Percentiles rank a stretch among this genome's conserved stretches.
phyloP scores from a whole-genome alignment of 2,797 vertebrate genomes.

The Mionectes olivaceus region DNA sequence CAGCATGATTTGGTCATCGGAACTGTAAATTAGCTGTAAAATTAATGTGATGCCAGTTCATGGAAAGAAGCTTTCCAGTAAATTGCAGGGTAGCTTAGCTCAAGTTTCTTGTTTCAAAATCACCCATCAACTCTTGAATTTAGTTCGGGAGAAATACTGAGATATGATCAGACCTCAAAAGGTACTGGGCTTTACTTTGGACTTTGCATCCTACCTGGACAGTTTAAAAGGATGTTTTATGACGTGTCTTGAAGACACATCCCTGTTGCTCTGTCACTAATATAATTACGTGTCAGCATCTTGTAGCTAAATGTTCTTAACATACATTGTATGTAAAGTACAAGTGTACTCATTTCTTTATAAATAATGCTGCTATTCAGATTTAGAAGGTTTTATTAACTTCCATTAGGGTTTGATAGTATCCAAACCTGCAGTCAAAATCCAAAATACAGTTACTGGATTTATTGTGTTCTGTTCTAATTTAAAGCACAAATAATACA shows the following conservation, averaged over 20 bases:
- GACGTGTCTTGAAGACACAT: background rate
- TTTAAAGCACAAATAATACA: background rate
- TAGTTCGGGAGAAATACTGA: background rate
- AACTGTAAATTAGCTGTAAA: background rate
- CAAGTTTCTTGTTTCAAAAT: background rate
- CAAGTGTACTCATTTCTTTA: background rate
- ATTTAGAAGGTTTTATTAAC: background rate
- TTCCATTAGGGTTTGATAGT: background rate
- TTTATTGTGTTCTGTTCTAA: background rate
- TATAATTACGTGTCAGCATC: background rate
- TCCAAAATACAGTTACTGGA: background rate
- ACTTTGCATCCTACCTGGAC: background rate
- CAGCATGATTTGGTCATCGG: background rate
- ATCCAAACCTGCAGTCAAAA: background rate
- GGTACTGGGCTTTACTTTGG: background rate
- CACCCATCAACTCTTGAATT: background rate
- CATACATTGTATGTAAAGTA: background rate
- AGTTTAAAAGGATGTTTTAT: background rate
- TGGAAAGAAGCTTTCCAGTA: background rate
- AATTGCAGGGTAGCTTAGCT: background rate
- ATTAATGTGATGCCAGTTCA: background rate
- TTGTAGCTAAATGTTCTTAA: background rate
- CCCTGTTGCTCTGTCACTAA: background rate
- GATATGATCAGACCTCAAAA: background rate
- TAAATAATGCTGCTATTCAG: background rate